Percentiles rank a stretch among this genome's conserved stretches.
phyloP scores from a whole-genome alignment of 2,797 vertebrate species.

The Aldrovandia affinis region DNA sequence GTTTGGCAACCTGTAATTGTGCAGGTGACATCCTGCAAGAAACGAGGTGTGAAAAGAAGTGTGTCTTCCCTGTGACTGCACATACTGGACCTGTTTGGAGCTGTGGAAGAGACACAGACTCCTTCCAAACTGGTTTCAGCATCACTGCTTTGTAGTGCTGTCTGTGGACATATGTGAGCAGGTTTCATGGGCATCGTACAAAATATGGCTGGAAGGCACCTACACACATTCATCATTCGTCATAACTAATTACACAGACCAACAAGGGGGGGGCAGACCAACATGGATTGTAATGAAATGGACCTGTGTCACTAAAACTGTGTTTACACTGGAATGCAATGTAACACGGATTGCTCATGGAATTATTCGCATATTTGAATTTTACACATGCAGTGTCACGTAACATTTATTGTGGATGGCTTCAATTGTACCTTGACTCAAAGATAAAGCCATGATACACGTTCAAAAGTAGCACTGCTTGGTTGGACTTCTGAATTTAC shows the following conservation, averaged over 20 bases:
- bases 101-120: not conserved
- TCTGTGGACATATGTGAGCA: not conserved
- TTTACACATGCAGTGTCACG: no score
- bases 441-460: no score
- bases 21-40: not conserved
- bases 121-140: not conserved
- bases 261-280: not conserved
- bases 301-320: not conserved
- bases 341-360: no score
- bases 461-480: no score
- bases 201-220: not conserved
- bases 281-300: not conserved
- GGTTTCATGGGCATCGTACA: not conserved
- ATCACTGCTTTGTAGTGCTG: not conserved
- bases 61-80: not conserved
- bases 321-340: not conserved
- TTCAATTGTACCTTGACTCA: no score
- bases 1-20: not conserved
- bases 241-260: no score
- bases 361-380: no score
- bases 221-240: not conserved
- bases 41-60: not conserved
- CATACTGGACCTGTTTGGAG: not conserved
- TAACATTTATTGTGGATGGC: no score
- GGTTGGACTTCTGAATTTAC: no score